Evolutionary conservation across 2,113 vertebrate species (phyloP).

Genomic region (Oncorhynchus masou): DNA sequence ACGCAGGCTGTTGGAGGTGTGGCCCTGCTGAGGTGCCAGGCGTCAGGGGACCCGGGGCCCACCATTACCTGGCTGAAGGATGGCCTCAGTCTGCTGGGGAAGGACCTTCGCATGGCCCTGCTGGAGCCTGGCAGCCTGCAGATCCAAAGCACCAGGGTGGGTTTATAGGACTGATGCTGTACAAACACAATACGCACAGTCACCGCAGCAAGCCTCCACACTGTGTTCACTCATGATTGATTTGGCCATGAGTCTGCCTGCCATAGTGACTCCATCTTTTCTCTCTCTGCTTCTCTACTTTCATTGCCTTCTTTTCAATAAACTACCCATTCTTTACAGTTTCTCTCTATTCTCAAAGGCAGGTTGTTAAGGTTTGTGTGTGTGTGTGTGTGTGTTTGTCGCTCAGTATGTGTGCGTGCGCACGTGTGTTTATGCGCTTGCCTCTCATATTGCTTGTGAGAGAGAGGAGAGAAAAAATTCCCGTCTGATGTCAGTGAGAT

Average conservation of each 20-base stretch:
- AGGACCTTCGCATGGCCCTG: constrained; percentile 83
- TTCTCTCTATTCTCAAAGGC: not conserved
- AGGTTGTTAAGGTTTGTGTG: not conserved
- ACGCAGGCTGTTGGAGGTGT: constrained; percentile 84
- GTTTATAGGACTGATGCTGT: constrained; percentile 42
- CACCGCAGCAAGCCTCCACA: not conserved
- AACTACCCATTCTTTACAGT: not conserved
- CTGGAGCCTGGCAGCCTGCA: constrained; percentile 89
- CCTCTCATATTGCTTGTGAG: not conserved
- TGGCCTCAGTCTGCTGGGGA: constrained; percentile 85
- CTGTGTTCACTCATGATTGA: constrained; percentile 6
- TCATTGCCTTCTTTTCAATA: constrained; percentile 1
- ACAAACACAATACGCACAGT: not conserved
- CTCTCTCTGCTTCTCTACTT: not conserved
- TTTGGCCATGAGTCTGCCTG: too few species aligned
- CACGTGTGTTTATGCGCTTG: too few species aligned
- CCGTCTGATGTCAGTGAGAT: constrained; percentile 43
- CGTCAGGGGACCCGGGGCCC: constrained; percentile 87
- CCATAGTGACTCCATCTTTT: not conserved
- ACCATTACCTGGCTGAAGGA: constrained; percentile 92
- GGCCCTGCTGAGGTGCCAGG: constrained; percentile 86
- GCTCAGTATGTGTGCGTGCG: not conserved
- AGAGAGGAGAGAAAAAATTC: constrained; percentile 24
- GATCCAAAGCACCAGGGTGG: constrained; percentile 85
- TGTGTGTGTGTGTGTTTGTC: not conserved